phyloP scores from a whole-genome alignment of 2,113 vertebrate species.

The Micronycteris hirsuta region DNA sequence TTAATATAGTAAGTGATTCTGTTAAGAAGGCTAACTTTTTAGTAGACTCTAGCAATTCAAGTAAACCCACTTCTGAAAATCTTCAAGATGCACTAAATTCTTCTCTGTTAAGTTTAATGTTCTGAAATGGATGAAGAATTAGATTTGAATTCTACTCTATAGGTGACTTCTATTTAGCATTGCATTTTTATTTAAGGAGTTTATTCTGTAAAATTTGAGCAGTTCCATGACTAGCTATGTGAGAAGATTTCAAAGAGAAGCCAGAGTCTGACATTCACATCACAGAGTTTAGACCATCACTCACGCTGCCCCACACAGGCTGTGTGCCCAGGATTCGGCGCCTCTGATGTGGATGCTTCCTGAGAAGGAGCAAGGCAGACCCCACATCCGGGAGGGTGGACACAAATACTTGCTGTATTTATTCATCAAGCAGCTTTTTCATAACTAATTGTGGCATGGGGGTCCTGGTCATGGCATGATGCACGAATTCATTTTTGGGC shows the following conservation, averaged over 20 bases:
- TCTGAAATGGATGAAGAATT: neutral
- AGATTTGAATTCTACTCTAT: neutral
- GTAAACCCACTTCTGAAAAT: neutral
- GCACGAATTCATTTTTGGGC: neutral
- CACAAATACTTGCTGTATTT: neutral
- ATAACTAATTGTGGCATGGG: neutral
- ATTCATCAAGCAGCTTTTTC: constrained; percentile 22
- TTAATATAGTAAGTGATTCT: neutral
- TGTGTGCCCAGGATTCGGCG: neutral
- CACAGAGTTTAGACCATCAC: fast-evolving
- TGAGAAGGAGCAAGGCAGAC: neutral
- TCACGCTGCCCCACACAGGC: neutral
- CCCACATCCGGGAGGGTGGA: neutral
- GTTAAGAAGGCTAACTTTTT: neutral
- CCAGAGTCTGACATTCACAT: no score
- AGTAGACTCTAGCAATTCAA: neutral
- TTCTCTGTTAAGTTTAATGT: neutral
- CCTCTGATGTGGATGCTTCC: neutral
- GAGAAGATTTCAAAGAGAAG: neutral
- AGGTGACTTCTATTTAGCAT: neutral
- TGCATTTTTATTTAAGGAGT: neutral
- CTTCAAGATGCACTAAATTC: neutral
- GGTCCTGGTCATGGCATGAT: neutral
- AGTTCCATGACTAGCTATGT: neutral
- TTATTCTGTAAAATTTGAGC: neutral